Conservation (phyloP, 2,797 vertebrate genomes). For the Carapus acus region DNA sequence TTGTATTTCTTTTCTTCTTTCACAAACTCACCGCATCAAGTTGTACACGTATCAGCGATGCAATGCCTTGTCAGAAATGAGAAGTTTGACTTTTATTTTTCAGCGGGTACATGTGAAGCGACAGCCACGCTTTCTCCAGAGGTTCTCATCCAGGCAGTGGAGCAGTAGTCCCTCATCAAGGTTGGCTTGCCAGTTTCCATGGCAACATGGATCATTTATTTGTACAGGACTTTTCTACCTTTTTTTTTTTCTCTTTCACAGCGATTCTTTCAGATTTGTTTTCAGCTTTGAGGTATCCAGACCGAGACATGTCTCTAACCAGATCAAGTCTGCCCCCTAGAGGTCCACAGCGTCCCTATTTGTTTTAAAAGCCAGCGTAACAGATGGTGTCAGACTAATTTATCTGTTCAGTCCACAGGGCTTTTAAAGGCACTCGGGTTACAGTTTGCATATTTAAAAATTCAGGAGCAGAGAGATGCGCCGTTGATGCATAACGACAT, state of each 20-base stretch:
- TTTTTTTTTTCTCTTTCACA: neutral
- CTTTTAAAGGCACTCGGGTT: conserved; percentile 40
- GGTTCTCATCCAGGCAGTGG: neutral
- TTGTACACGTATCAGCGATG: no score
- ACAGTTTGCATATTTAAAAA: conserved; percentile 23
- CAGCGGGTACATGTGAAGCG: no score
- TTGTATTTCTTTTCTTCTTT: no score
- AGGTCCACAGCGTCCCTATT: conserved; percentile 13
- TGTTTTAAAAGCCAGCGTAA: neutral
- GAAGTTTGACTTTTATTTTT: no score
- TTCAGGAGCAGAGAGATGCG: conserved; percentile 3
- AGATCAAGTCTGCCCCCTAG: conserved; percentile 44
- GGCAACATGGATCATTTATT: conserved; percentile 9
- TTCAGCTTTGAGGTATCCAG: conserved; percentile 1
- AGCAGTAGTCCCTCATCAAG: neutral
- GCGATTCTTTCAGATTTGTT: neutral
- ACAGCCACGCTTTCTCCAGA: neutral
- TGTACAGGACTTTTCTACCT: conserved; percentile 14
- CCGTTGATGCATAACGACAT: conserved; percentile 5
- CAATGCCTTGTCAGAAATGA: no score
- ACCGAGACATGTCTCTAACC: neutral
- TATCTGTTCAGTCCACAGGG: conserved; percentile 2
- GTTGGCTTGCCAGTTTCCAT: conserved; percentile 3
- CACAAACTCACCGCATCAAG: no score
- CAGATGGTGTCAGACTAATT: conserved; percentile 2